phyloP scores from a whole-genome alignment of 2,797 vertebrate genomes.

The Paratrypauchen microcephalus region DNA sequence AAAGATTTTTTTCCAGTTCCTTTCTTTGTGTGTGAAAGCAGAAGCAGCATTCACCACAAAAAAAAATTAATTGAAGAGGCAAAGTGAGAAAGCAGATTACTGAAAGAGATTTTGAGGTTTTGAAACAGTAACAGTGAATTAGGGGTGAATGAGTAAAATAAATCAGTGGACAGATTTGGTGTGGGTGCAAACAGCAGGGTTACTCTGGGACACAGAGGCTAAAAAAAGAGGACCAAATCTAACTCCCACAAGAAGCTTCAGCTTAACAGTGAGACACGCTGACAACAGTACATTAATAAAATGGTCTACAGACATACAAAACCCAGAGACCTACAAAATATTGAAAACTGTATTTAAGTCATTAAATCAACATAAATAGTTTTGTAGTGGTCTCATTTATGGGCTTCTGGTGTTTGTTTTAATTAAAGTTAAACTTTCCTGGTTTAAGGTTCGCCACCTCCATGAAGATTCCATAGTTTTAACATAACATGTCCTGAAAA shows the following conservation, averaged over 20 bases:
- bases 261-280: slow-evolving; percentile 26
- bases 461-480: too few species aligned
- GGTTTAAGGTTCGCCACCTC: too few species aligned
- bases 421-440: too few species aligned
- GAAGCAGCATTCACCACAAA: slow-evolving; percentile 19
- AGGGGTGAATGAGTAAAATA: slow-evolving; percentile 47
- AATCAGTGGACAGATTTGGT: slow-evolving; percentile 39
- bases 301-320: background rate
- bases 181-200: slow-evolving; percentile 45
- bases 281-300: slow-evolving; percentile 11
- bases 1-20: slow-evolving; percentile 12
- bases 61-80: slow-evolving; percentile 22
- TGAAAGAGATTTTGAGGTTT: slow-evolving; percentile 33
- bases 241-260: slow-evolving; percentile 30
- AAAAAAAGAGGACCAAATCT: slow-evolving; percentile 51
- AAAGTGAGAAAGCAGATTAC: slow-evolving; percentile 44
- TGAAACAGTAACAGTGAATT: slow-evolving; percentile 39
- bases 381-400: too few species aligned
- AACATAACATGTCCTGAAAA: too few species aligned
- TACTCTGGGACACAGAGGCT: slow-evolving; percentile 51
- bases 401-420: too few species aligned
- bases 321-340: background rate
- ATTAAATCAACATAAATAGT: background rate
- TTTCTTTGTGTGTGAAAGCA: background rate
- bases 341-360: background rate